These are phyloP conservation scores for Characodon lateralis DNA, from an alignment of 2,797 vertebrate species.

Conservation along the genomic window DNA sequence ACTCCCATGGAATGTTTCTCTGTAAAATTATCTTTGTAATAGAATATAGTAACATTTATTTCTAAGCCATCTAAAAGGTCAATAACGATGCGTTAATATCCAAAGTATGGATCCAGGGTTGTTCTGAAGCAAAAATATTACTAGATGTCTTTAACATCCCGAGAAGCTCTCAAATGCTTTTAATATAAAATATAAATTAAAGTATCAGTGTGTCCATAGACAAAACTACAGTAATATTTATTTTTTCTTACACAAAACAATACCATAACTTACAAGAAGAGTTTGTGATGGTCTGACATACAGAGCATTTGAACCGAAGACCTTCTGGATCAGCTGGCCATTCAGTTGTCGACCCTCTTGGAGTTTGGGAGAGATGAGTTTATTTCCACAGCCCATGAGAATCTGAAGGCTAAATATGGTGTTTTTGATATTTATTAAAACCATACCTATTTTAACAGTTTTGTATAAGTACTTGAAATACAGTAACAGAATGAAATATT, in stretches of 20 bases:
- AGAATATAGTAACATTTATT: too few relatives aligned
- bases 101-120: too few relatives aligned
- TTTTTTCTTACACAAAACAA: neutral
- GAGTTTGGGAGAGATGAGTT: neutral
- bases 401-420: neutral
- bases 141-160: too few relatives aligned
- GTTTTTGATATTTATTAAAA: neutral
- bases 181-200: neutral
- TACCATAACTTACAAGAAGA: conserved; percentile 2
- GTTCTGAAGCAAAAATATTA: too few relatives aligned
- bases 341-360: neutral
- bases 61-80: too few relatives aligned
- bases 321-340: neutral
- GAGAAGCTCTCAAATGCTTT: too few relatives aligned
- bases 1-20: too few relatives aligned
- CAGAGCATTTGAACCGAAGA: conserved; percentile 1
- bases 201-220: neutral
- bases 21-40: too few relatives aligned
- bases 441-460: neutral
- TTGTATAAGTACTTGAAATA: neutral
- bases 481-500: neutral
- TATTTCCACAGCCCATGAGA: neutral
- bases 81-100: too few relatives aligned
- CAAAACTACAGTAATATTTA: neutral
- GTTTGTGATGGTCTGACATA: conserved; percentile 4